phyloP scores from a whole-genome alignment of 2,113 vertebrate genomes.

The Siphamia tubifer region DNA sequence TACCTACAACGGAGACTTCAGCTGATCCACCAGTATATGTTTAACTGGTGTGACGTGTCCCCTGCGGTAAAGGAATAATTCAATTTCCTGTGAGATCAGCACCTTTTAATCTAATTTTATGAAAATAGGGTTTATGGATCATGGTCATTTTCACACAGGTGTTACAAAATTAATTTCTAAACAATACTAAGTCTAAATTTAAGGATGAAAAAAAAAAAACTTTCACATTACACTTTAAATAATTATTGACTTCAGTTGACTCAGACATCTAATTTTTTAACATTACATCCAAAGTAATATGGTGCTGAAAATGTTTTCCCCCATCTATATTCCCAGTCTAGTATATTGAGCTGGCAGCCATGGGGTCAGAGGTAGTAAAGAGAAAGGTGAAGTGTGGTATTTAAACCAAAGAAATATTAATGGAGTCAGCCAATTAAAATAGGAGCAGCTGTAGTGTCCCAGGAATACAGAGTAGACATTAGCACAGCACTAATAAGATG shows the following conservation, averaged over 20 bases:
- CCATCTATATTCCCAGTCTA: slow-evolving; percentile 23
- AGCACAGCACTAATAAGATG: slow-evolving; percentile 63
- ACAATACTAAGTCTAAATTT: too few species aligned
- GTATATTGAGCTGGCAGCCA: slow-evolving; percentile 2
- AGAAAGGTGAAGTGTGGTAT: slow-evolving; percentile 58
- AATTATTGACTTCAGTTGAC: neutral
- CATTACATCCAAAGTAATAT: neutral
- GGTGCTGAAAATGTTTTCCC: neutral
- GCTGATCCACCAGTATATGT: too few species aligned
- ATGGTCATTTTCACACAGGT: too few species aligned
- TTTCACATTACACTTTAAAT: too few species aligned
- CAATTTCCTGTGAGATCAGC: too few species aligned
- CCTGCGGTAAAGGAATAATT: too few species aligned
- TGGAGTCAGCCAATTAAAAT: slow-evolving; percentile 69
- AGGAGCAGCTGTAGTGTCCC: slow-evolving; percentile 47
- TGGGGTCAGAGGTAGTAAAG: slow-evolving; percentile 36
- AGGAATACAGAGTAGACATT: slow-evolving; percentile 61
- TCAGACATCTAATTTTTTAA: neutral
- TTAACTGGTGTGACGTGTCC: too few species aligned
- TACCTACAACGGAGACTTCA: too few species aligned
- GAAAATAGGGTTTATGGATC: too few species aligned
- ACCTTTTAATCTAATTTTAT: too few species aligned
- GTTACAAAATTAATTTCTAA: too few species aligned
- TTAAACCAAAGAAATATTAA: slow-evolving; percentile 72
- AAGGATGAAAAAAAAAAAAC: too few species aligned